A percentile compares a stretch with the other conserved stretches of the same genome.
Conservation (phyloP, 1,140 invertebrate species). For the Penaeus vannamei region DNA sequence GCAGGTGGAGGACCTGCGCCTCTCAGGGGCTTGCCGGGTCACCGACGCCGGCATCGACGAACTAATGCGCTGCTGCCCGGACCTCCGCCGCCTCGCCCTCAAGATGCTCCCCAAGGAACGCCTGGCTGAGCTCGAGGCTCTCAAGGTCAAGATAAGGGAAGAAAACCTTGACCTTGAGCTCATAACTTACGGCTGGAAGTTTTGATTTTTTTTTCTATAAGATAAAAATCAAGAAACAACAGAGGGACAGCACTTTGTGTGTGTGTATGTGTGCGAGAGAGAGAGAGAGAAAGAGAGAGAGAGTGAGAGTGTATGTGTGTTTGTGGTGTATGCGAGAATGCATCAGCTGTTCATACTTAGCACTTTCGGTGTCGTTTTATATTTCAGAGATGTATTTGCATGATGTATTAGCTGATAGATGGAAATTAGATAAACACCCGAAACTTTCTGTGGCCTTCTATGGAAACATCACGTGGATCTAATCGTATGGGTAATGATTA, state of each 20-base stretch:
- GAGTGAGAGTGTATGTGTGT: no score
- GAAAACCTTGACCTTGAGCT: slow-evolving; percentile 52
- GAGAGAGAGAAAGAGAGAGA: no score
- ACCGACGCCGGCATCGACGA: slow-evolving; percentile 37
- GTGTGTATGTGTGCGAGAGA: no score
- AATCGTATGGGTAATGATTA: no score
- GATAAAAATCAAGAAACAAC: not conserved
- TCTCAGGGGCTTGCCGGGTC: slow-evolving; percentile 40
- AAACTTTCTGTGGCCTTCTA: no score
- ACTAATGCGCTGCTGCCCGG: slow-evolving; percentile 20
- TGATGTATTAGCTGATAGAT: no score
- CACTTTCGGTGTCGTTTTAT: no score
- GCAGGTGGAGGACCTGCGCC: slow-evolving; percentile 48
- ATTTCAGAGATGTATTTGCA: no score
- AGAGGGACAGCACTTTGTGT: not conserved
- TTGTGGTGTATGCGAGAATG: no score
- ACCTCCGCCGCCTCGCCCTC: slow-evolving; percentile 53
- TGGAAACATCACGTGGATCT: no score
- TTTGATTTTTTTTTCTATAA: not conserved
- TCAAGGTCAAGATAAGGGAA: slow-evolving; percentile 43
- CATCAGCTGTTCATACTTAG: no score
- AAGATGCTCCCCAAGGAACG: slow-evolving; percentile 62
- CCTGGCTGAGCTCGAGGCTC: slow-evolving; percentile 50
- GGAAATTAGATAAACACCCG: no score
- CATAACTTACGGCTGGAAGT: slow-evolving; percentile 60